A percentile compares a stretch with the other conserved stretches of the same genome.
Evolutionary conservation across 2,888 invertebrate species (phyloP).

Genomic region (Plagodis pulveraria): DNA sequence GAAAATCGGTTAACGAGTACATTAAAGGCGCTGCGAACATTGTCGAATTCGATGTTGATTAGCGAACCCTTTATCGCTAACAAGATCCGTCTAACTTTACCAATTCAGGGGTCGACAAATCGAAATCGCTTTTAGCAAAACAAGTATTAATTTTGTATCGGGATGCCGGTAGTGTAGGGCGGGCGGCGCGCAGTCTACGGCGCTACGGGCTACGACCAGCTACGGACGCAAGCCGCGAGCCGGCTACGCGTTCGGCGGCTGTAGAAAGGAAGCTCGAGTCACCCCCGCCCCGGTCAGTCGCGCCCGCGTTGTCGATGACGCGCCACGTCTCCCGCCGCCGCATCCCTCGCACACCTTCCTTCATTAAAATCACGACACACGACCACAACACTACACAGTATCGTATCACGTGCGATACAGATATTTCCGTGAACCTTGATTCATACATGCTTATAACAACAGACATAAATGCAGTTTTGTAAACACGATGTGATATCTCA

Average conservation of each 20-base stretch:
- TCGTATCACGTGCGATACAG: constrained; percentile 40
- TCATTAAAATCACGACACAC: constrained; percentile 56
- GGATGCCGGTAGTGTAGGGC: constrained; percentile 57
- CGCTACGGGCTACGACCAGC: constrained; percentile 19
- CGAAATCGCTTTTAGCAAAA: constrained; percentile 84
- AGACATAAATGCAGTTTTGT: constrained; percentile 53
- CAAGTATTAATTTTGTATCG: constrained; percentile 85
- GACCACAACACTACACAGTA: constrained; percentile 43
- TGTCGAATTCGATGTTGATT: constrained; percentile 64
- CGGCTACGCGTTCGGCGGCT: constrained; percentile 26
- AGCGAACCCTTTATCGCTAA: constrained; percentile 80
- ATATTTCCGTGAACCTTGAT: constrained; percentile 38
- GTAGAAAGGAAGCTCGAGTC: not conserved
- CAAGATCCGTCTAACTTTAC: constrained; percentile 80
- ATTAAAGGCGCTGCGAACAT: constrained; percentile 47
- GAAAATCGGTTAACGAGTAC: constrained; percentile 41
- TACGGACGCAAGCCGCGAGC: constrained; percentile 20
- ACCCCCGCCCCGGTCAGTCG: constrained; percentile 75
- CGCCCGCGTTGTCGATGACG: constrained; percentile 62
- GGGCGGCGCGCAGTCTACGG: constrained; percentile 73
- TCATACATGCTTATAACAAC: constrained; percentile 43
- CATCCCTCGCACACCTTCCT: constrained; percentile 50
- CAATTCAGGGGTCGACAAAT: constrained; percentile 81
- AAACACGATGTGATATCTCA: constrained; percentile 54
- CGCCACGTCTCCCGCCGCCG: constrained; percentile 56